These are phyloP conservation scores for Drosophila birchii DNA, from an alignment of 2,888 invertebrate species.

Conservation along the genomic window DNA sequence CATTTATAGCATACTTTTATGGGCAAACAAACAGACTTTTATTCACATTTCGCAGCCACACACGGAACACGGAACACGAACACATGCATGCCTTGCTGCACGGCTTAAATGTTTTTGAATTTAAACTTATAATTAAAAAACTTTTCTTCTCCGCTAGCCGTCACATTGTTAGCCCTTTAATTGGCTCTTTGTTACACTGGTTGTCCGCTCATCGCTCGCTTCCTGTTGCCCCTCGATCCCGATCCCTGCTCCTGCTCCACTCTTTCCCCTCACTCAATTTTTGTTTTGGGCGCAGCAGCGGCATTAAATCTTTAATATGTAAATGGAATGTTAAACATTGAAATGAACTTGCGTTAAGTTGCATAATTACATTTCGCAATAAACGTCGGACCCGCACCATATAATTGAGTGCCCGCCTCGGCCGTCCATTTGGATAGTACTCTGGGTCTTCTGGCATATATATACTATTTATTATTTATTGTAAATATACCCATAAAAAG, in stretches of 20 bases:
- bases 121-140: slow-evolving; percentile 78
- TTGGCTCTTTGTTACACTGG: slow-evolving; percentile 69
- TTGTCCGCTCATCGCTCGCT: slow-evolving; percentile 26
- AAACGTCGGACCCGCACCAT: slow-evolving; percentile 47
- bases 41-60: slow-evolving; percentile 58
- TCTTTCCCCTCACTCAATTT: slow-evolving; percentile 7
- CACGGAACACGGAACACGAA: background rate
- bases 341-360: slow-evolving; percentile 75
- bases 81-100: background rate
- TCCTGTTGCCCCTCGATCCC: background rate
- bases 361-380: slow-evolving; percentile 73
- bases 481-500: slow-evolving; percentile 65
- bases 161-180: slow-evolving; percentile 75
- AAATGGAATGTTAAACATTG: slow-evolving; percentile 77
- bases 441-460: slow-evolving; percentile 7
- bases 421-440: slow-evolving; percentile 24
- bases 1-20: slow-evolving; percentile 71
- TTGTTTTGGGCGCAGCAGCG: slow-evolving; percentile 10
- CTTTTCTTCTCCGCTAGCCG: slow-evolving; percentile 50
- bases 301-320: slow-evolving; percentile 74
- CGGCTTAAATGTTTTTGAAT: slow-evolving; percentile 68
- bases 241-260: background rate
- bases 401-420: slow-evolving; percentile 53
- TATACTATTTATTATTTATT: slow-evolving; percentile 63
- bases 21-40: slow-evolving; percentile 70